Conservation (phyloP, 1,140 invertebrate genomes). For the Scaptodrosophila lebanonensis region DNA sequence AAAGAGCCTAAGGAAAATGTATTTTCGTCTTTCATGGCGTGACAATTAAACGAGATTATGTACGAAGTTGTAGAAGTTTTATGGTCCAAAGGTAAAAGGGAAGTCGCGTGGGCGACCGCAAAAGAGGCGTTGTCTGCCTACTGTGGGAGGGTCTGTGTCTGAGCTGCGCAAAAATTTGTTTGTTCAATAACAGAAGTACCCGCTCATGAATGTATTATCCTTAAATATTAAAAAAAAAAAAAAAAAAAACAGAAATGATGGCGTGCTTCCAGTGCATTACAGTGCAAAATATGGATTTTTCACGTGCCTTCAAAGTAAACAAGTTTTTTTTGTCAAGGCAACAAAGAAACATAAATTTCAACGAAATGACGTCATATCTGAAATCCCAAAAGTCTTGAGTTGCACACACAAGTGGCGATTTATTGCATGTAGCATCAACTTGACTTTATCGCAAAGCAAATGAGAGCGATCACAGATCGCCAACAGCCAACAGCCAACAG, state of each 20-base stretch:
- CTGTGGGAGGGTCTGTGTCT: too few species aligned
- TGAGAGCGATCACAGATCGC: conserved; percentile 30
- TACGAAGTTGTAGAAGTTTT: conserved; percentile 34
- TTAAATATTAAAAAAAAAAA: conserved; percentile 14
- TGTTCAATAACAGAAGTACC: conserved; percentile 45
- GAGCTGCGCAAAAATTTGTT: conserved; percentile 22
- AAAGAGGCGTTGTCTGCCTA: conserved; percentile 31
- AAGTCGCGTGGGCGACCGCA: conserved; percentile 60
- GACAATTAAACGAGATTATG: conserved; percentile 67
- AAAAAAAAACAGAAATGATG: too few species aligned
- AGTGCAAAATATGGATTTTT: conserved; percentile 19
- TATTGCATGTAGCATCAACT: conserved; percentile 34
- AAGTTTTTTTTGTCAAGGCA: conserved; percentile 24
- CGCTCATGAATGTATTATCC: conserved; percentile 6
- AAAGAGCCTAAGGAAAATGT: conserved; percentile 37
- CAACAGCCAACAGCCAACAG: neutral
- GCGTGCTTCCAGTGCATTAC: conserved; percentile 54
- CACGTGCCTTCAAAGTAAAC: conserved; percentile 36
- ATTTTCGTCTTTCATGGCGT: conserved; percentile 57
- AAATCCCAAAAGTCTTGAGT: conserved; percentile 22
- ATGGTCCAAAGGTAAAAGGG: conserved; percentile 36
- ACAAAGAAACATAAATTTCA: conserved; percentile 30
- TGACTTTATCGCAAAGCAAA: conserved; percentile 28
- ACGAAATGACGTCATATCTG: conserved; percentile 44
- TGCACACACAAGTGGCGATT: conserved; percentile 42